These are phyloP conservation scores for Lepilemur septentrionalis DNA, from an alignment of 2,797 vertebrate genomes.

Conservation along the genomic window DNA sequence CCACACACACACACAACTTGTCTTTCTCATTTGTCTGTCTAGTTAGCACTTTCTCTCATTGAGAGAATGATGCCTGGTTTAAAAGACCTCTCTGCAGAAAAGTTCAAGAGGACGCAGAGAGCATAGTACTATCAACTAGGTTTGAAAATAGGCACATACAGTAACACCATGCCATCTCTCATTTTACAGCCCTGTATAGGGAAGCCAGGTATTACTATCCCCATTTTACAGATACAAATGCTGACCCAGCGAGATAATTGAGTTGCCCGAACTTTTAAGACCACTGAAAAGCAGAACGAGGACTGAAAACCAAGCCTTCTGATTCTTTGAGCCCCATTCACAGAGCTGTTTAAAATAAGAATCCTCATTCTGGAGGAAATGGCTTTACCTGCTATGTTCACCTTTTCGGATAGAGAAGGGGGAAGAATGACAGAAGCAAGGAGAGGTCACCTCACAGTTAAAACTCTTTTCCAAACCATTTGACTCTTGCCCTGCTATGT, in stretches of 20 bases:
- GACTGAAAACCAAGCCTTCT: neutral
- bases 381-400: neutral
- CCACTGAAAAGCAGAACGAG: neutral
- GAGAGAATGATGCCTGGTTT: neutral
- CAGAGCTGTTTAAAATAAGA: neutral
- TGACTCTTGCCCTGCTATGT: neutral
- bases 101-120: neutral
- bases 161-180: no score
- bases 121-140: neutral
- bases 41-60: neutral
- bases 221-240: neutral
- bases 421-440: neutral
- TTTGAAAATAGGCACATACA: neutral
- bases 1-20: neutral
- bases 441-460: neutral
- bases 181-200: neutral
- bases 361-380: neutral
- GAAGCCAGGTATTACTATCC: no score
- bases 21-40: neutral
- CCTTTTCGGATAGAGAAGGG: neutral
- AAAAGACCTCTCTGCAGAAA: neutral
- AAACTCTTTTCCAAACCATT: neutral
- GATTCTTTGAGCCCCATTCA: neutral
- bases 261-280: neutral
- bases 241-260: neutral